A percentile compares a stretch with the other conserved stretches of the same genome.
phyloP scores from a whole-genome alignment of 2,888 invertebrate genomes.

The Mesoligia furuncula region DNA sequence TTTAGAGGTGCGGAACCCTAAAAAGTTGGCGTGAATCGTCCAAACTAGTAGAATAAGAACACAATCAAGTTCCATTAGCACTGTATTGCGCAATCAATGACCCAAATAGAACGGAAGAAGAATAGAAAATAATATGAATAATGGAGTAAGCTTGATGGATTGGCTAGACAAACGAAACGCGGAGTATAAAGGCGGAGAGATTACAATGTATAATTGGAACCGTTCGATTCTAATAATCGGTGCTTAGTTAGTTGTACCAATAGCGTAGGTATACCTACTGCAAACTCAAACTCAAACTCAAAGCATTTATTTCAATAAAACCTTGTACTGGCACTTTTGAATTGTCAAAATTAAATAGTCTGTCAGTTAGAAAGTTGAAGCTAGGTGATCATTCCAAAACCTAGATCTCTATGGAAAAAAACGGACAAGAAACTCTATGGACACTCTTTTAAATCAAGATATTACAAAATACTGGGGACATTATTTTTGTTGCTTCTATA shows the following conservation, averaged over 20 bases:
- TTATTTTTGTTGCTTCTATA: too few species aligned
- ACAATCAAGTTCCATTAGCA: conserved; percentile 41
- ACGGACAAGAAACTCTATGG: too few species aligned
- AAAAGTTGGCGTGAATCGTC: background rate
- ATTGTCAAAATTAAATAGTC: too few species aligned
- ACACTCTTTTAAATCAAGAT: too few species aligned
- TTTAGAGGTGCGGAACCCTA: too few species aligned
- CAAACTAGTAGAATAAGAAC: conserved; percentile 35
- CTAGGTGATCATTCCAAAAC: too few species aligned
- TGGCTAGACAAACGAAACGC: conserved; percentile 25
- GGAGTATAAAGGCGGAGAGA: conserved; percentile 2
- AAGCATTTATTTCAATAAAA: too few species aligned
- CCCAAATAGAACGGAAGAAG: conserved; percentile 38
- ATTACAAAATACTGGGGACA: too few species aligned
- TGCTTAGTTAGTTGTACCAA: background rate
- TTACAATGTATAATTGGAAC: conserved; percentile 24
- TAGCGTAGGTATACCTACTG: background rate
- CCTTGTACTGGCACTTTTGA: too few species aligned
- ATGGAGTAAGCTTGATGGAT: conserved; percentile 46
- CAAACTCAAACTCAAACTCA: too few species aligned
- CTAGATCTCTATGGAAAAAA: too few species aligned
- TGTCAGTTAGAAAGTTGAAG: too few species aligned
- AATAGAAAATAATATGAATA: conserved; percentile 53
- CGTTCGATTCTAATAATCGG: background rate
- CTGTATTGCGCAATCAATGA: conserved; percentile 28